Percentiles rank a stretch among this genome's conserved stretches.
These are phyloP conservation scores for Formicarius rufipectus DNA, from an alignment of 2,113 vertebrate species.

Conservation along the genomic window DNA sequence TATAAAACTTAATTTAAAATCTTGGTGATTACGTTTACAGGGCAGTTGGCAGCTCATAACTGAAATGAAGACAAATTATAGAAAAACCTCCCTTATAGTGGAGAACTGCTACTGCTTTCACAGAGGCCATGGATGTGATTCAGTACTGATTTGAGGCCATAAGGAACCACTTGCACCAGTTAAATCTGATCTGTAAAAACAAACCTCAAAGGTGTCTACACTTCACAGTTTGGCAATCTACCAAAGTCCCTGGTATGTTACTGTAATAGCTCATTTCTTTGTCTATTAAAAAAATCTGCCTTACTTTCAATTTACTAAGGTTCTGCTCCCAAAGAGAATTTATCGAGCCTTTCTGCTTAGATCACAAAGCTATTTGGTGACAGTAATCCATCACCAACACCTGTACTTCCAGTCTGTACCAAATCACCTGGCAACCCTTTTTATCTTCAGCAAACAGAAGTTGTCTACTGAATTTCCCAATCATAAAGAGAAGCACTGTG, in stretches of 20 bases:
- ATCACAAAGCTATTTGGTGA: background rate
- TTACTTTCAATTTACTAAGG: background rate
- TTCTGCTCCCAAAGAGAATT: background rate
- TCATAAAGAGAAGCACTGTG: background rate
- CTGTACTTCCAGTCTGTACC: background rate
- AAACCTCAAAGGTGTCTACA: background rate
- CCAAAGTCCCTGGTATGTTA: background rate
- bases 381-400: background rate
- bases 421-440: background rate
- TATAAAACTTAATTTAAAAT: slow-evolving; percentile 61
- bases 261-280: background rate
- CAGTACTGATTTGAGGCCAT: background rate
- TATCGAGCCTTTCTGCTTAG: background rate
- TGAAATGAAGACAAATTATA: background rate
- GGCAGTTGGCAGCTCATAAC: slow-evolving; percentile 26
- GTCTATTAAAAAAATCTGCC: background rate
- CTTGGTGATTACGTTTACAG: background rate
- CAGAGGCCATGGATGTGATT: background rate
- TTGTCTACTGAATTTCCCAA: background rate
- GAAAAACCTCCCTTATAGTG: background rate
- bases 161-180: background rate
- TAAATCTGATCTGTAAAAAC: background rate
- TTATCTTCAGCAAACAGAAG: background rate
- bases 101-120: background rate
- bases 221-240: background rate